Evolutionary conservation across 2,113 vertebrate species (phyloP), one percentile per base, ranked within the genome.

Genomic region (Pollachius pollachius): DNA sequence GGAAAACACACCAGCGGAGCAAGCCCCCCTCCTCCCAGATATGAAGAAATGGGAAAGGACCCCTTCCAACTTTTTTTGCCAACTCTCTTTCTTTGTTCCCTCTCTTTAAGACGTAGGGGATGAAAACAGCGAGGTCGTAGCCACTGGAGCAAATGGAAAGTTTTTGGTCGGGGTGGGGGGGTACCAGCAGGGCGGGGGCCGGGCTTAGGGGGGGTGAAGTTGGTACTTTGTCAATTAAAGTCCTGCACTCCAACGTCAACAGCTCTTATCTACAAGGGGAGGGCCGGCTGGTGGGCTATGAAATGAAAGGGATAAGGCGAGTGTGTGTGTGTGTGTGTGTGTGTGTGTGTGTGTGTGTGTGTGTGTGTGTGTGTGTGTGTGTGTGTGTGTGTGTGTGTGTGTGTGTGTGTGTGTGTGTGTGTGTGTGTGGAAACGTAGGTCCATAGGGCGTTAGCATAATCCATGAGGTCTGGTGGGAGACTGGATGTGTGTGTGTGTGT

Each of bases 201-300:
- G 57, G 54, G 82, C 72, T 78, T 75, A 69, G 54, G 71, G 63
- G 78, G 71, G 72, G 41, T 80, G 73, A 83, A 83, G 81, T 73
- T 71, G 80, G 41, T 48, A 73, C 64, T 80, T 81, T 63, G 17
- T 70, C 79, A 84, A 87, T 90, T 83, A 90, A 87, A 85, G 83
- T 77, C 82, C 79, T 15, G 78, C 81, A 70, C 79, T 19, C 75
- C 37, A 62, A 80, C 78, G 72, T 90, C 81, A 88, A 86, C 86
- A 87, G 87, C 72, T 68, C 79, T 89, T 88, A 81, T 88, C 81
- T 84, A 82, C 72, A 84, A 76, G 84, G 74, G 67, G 59, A 82
- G 87, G 78, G 77, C 83, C 68, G 79, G 64, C 52, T 71, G 62
- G 71, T 72, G 72, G 76, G 72, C 23, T 70, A 72, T 64, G 25